Evolutionary conservation across 2,888 invertebrate species (phyloP).

Genomic region (Spatulosminthurus flaviceps): DNA sequence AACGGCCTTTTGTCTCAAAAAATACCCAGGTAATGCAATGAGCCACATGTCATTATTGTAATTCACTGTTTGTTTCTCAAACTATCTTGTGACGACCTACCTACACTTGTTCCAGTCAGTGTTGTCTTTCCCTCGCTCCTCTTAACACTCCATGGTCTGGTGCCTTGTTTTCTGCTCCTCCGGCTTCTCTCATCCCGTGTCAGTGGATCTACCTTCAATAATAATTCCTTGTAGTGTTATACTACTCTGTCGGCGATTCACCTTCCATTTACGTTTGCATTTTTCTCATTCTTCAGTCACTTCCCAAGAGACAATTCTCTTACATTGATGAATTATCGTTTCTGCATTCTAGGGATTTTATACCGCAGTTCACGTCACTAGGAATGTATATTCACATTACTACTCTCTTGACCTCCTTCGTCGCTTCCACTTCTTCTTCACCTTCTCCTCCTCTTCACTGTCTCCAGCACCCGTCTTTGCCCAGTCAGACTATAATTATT

Average conservation of each 20-base stretch:
- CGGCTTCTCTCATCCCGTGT: constrained; percentile 13
- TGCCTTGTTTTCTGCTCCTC: constrained; percentile 9
- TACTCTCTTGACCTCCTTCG: background rate
- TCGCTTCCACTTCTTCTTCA: constrained; percentile 4
- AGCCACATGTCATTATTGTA: constrained; percentile 64
- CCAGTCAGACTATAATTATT: too few relatives aligned
- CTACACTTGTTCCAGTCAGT: constrained; percentile 34
- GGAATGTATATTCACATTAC: too few relatives aligned
- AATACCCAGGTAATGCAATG: constrained; percentile 63
- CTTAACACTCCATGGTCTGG: constrained; percentile 13
- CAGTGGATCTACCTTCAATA: background rate
- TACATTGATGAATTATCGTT: constrained; percentile 34
- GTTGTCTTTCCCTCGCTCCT: constrained; percentile 10
- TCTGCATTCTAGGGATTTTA: constrained; percentile 23
- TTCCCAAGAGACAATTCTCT: constrained; percentile 6
- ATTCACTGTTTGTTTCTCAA: constrained; percentile 63
- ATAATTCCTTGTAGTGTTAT: background rate
- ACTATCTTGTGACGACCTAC: constrained; percentile 37
- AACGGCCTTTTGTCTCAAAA: constrained; percentile 63
- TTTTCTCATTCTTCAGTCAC: constrained; percentile 11
- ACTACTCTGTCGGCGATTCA: constrained; percentile 18
- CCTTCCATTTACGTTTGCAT: constrained; percentile 14
- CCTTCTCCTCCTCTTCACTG: too few relatives aligned
- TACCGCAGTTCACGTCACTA: background rate
- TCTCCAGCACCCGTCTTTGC: too few relatives aligned